phyloP scores from a whole-genome alignment of 2,797 vertebrate species.

The Pangasius mekongensis region DNA sequence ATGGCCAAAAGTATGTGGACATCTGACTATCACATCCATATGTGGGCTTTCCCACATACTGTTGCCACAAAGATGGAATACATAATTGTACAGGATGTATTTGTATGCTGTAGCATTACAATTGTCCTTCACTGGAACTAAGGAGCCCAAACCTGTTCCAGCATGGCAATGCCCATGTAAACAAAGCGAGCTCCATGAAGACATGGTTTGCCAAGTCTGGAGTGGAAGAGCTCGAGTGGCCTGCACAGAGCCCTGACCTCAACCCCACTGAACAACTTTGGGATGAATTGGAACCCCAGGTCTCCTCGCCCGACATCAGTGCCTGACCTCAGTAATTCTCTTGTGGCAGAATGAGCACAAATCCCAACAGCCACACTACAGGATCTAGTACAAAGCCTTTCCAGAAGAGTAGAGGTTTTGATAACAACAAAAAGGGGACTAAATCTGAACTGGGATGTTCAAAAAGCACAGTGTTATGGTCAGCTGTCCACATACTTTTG shows the following conservation, averaged over 20 bases:
- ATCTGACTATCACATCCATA: neutral
- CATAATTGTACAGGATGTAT: neutral
- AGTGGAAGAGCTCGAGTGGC: neutral
- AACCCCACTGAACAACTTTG: neutral
- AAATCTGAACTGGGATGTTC: neutral
- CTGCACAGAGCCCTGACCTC: neutral
- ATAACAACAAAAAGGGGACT: neutral
- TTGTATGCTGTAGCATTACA: neutral
- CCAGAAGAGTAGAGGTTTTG: neutral
- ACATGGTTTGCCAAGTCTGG: neutral
- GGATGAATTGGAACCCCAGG: neutral
- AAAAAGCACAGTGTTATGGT: neutral
- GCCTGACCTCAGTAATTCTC: neutral
- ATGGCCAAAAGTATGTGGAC: neutral
- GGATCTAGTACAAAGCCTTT: neutral
- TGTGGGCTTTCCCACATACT: neutral
- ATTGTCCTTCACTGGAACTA: neutral
- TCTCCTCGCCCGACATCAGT: neutral
- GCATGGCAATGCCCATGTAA: neutral
- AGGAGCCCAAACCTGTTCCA: neutral
- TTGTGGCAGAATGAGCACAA: neutral
- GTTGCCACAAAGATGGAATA: neutral
- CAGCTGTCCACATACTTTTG: neutral
- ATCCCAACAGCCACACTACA: too few species aligned
- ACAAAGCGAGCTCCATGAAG: neutral